Percentiles rank a stretch among this genome's conserved stretches.
phyloP scores from a whole-genome alignment of 2,113 vertebrate species.

The Edolisoma coerulescens region DNA sequence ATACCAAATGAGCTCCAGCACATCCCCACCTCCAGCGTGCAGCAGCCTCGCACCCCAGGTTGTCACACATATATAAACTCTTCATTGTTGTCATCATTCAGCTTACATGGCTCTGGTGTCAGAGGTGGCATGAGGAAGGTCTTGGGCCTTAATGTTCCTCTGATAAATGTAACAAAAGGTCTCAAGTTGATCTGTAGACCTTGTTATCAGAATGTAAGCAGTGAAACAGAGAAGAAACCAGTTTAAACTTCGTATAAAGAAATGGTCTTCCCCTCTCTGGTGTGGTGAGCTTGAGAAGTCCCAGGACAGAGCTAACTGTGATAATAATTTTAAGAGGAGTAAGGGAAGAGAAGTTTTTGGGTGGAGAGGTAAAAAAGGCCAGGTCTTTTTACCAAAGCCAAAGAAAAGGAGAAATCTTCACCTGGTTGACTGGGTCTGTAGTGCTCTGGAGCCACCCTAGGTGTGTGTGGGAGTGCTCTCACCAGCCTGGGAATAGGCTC shows the following conservation, averaged over 20 bases:
- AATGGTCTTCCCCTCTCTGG: not conserved
- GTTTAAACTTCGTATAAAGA: not conserved
- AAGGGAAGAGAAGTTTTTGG: not conserved
- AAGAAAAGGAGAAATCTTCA: not conserved
- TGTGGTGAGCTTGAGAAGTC: not conserved
- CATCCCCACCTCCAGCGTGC: rapidly evolving
- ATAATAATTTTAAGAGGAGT: not conserved
- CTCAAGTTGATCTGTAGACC: rapidly evolving
- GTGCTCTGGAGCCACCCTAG: rapidly evolving
- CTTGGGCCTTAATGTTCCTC: not conserved
- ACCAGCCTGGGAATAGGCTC: not conserved
- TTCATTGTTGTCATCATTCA: not conserved
- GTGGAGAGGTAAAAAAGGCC: not conserved
- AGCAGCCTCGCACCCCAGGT: not conserved
- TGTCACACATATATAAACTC: not conserved
- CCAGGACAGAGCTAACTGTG: not conserved
- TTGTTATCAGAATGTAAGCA: not conserved
- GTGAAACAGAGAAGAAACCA: not conserved
- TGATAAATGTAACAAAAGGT: not conserved
- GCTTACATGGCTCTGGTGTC: not conserved
- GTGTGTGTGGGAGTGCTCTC: not conserved
- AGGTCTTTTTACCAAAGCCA: not conserved
- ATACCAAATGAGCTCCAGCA: not conserved
- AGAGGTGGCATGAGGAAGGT: not conserved
- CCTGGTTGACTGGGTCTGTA: not conserved